Percentiles rank a stretch among this genome's conserved stretches.
These are phyloP conservation scores for Monoplex corrugatus DNA, from an alignment of 2,888 invertebrate genomes.

Conservation along the genomic window DNA sequence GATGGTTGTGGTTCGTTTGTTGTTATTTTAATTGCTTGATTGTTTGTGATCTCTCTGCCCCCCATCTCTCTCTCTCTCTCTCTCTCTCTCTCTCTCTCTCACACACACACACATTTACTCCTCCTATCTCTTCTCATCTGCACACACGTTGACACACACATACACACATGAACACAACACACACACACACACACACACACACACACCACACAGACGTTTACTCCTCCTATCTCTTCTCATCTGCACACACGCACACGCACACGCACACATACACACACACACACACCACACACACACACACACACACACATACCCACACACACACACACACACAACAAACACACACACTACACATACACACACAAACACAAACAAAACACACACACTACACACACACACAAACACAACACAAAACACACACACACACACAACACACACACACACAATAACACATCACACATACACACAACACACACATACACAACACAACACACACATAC, in stretches of 20 bases:
- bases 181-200: background rate
- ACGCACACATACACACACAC: constrained; percentile 17
- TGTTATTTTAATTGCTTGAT: too few relatives aligned
- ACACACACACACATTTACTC: background rate
- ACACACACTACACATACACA: constrained; percentile 11
- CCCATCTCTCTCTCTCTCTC: background rate
- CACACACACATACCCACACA: background rate
- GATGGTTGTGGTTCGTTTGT: too few relatives aligned
- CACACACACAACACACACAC: constrained; percentile 48
- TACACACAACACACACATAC: constrained; percentile 30
- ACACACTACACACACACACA: background rate
- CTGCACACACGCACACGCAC: background rate
- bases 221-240: too few relatives aligned
- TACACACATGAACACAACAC: background rate
- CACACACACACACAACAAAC: background rate
- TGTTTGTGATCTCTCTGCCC: background rate
- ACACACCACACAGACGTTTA: background rate
- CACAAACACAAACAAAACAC: background rate
- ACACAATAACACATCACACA: constrained; percentile 19
- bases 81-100: background rate
- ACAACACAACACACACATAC: constrained; percentile 20
- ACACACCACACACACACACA: background rate
- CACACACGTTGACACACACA: background rate
- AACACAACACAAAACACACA: constrained; percentile 44
- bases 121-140: background rate